phyloP scores from a whole-genome alignment of 2,888 invertebrate species.

The Coenonympha glycerion region DNA sequence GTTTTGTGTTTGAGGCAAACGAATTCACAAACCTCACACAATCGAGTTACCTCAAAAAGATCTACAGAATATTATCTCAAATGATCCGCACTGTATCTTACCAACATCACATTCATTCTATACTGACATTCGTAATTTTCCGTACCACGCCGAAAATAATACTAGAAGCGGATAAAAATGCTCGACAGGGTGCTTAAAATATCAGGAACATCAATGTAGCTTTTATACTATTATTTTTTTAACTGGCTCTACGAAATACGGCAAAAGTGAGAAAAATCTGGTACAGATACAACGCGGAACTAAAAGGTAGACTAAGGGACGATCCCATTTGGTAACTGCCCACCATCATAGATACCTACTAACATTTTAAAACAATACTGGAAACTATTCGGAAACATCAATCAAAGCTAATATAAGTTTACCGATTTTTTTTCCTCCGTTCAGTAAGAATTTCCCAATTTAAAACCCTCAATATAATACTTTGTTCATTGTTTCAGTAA shows the following conservation, averaged over 20 bases:
- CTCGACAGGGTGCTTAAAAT: slow-evolving; percentile 3
- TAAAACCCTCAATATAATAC: too few relatives aligned
- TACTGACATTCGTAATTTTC: too few relatives aligned
- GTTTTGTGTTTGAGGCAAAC: too few relatives aligned
- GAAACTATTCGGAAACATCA: neutral
- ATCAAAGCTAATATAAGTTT: too few relatives aligned
- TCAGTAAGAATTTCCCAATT: too few relatives aligned
- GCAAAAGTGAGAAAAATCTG: slow-evolving; percentile 5
- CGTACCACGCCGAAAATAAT: neutral
- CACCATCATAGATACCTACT: neutral
- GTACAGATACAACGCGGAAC: slow-evolving; percentile 22
- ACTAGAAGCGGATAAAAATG: slow-evolving; percentile 2
- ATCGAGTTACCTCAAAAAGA: too few relatives aligned
- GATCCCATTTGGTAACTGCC: neutral
- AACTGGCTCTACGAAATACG: slow-evolving; percentile 8
- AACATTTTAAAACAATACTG: neutral
- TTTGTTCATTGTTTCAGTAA: too few relatives aligned
- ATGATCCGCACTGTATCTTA: slow-evolving; percentile 26
- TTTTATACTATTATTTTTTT: neutral
- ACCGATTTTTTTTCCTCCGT: neutral
- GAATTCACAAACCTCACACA: too few relatives aligned
- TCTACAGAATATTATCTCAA: too few relatives aligned
- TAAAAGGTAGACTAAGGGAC: slow-evolving; percentile 1
- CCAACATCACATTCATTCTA: neutral
- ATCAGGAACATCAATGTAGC: neutral